Percentiles rank a stretch among this genome's conserved stretches.
Evolutionary conservation across 2,888 invertebrate genomes (phyloP).

Genomic region (Elmis aenea): DNA sequence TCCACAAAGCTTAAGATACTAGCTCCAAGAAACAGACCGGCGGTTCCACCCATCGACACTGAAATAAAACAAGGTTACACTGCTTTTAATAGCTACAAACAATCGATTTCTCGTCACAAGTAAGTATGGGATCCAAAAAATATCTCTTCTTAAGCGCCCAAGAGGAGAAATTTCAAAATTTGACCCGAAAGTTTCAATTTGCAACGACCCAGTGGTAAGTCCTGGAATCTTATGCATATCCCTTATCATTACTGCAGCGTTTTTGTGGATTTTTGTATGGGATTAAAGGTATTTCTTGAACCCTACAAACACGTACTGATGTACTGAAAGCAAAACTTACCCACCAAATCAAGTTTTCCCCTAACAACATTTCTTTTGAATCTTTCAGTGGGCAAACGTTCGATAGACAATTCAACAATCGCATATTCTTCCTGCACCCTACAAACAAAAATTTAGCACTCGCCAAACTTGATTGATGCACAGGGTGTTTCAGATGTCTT

Average conservation of each 20-base stretch:
- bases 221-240: too few relatives aligned
- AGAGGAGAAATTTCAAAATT: background rate
- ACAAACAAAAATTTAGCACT: too few relatives aligned
- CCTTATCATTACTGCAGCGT: too few relatives aligned
- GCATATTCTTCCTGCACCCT: slow-evolving; percentile 39
- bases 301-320: too few relatives aligned
- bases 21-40: slow-evolving; percentile 57
- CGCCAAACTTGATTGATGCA: too few relatives aligned
- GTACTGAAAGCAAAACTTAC: too few relatives aligned
- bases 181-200: background rate
- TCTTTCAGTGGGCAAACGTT: slow-evolving; percentile 62
- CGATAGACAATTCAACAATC: slow-evolving; percentile 56
- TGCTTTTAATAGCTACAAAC: background rate
- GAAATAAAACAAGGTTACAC: slow-evolving; percentile 31
- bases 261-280: too few relatives aligned
- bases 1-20: slow-evolving; percentile 57
- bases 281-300: too few relatives aligned
- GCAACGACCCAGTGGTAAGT: too few relatives aligned
- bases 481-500: too few relatives aligned
- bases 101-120: background rate
- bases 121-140: background rate
- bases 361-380: slow-evolving; percentile 61
- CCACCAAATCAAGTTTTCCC: slow-evolving; percentile 61
- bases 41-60: slow-evolving; percentile 58
- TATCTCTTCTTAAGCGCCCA: background rate